A percentile compares a stretch with the other conserved stretches of the same genome.
These are phyloP conservation scores for Oncorhynchus clarkii DNA, from an alignment of 2,113 vertebrate genomes.

Conservation along the genomic window DNA sequence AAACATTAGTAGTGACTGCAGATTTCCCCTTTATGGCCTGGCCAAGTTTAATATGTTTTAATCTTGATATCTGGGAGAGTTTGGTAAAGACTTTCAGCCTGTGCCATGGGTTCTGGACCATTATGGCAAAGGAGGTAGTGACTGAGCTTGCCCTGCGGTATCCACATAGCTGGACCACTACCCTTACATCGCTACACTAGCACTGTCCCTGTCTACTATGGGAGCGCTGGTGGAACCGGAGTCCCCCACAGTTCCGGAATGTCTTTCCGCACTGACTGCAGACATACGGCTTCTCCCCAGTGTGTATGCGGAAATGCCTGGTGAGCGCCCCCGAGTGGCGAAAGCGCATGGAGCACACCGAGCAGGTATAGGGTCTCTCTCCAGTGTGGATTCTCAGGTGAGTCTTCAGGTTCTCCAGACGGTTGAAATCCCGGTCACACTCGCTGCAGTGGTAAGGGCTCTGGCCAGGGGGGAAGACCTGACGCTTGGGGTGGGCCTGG, in stretches of 20 bases:
- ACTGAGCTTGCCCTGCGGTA: no score
- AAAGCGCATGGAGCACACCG: conserved; percentile 68
- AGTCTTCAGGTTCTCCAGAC: conserved; percentile 74
- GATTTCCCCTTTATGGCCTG: neutral
- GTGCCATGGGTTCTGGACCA: no score
- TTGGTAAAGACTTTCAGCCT: no score
- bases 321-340: conserved; percentile 73
- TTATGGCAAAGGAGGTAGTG: neutral
- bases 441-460: conserved; percentile 68
- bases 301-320: conserved; percentile 74
- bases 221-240: conserved; percentile 71
- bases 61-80: neutral
- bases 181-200: neutral
- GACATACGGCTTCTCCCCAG: conserved; percentile 71
- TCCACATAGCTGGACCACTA: neutral
- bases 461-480: conserved; percentile 67
- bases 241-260: conserved; percentile 71
- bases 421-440: conserved; percentile 72
- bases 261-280: conserved; percentile 71
- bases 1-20: no score
- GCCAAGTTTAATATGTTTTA: neutral
- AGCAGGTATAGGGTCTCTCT: conserved; percentile 70
- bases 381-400: conserved; percentile 74
- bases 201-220: conserved; percentile 53
- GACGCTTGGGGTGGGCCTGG: conserved; percentile 61